phyloP scores from a whole-genome alignment of 2,888 invertebrate genomes.

The Drosophila eohydei region DNA sequence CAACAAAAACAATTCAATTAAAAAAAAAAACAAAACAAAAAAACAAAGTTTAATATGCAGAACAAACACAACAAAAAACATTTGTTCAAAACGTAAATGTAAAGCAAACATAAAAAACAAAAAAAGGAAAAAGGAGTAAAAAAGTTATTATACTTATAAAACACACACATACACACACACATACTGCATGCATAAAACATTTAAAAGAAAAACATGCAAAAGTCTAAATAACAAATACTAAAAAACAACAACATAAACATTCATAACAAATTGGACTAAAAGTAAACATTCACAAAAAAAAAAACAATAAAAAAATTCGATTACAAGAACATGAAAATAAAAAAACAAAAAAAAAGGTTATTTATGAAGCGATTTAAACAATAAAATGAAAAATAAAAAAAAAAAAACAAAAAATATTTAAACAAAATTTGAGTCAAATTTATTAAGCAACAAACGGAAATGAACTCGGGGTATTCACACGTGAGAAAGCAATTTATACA shows the following conservation, averaged over 20 bases:
- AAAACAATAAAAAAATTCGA: constrained; percentile 54
- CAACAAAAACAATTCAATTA: constrained; percentile 42
- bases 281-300: constrained; percentile 51
- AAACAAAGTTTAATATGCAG: constrained; percentile 45
- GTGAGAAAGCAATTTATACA: constrained; percentile 29
- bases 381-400: constrained; percentile 72
- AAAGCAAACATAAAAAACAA: constrained; percentile 50
- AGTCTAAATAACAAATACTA: constrained; percentile 57
- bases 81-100: constrained; percentile 69
- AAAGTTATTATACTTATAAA: constrained; percentile 57
- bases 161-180: constrained; percentile 24
- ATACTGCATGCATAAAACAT: constrained; percentile 63
- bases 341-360: constrained; percentile 57
- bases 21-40: constrained; percentile 9
- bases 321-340: constrained; percentile 48
- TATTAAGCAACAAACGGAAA: constrained; percentile 42
- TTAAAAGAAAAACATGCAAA: constrained; percentile 48
- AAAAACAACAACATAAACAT: constrained; percentile 39
- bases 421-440: constrained; percentile 45
- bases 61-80: constrained; percentile 55
- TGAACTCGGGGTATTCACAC: constrained; percentile 47
- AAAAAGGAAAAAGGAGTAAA: constrained; percentile 52
- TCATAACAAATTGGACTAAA: constrained; percentile 56
- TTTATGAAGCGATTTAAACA: constrained; percentile 77
- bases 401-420: constrained; percentile 59